Evolutionary conservation across 1,140 invertebrate species (phyloP).

Genomic region (Propsilocerus akamusi): DNA sequence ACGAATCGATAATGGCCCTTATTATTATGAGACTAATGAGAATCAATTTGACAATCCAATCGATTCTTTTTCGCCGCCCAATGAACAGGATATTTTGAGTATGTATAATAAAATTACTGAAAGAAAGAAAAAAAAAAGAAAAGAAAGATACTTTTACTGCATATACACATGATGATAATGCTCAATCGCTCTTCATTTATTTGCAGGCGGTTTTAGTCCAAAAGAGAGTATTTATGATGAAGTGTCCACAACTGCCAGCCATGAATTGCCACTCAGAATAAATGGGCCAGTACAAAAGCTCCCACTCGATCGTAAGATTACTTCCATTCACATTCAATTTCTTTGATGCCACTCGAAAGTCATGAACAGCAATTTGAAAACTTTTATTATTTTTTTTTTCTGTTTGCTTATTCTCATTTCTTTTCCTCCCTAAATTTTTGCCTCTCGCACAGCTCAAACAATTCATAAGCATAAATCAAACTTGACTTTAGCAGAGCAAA

Average conservation of each 20-base stretch:
- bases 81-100: neutral
- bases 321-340: neutral
- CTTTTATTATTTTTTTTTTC: neutral
- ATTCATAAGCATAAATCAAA: neutral
- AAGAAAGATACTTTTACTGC: no score
- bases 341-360: neutral
- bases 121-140: no score
- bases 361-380: neutral
- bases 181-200: neutral
- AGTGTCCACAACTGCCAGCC: neutral
- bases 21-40: neutral
- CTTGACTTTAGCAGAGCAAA: neutral
- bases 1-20: neutral
- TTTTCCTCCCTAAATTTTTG: no score
- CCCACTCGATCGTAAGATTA: neutral
- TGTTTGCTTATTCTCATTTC: no score
- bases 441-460: neutral
- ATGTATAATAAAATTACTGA: no score
- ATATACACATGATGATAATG: no score
- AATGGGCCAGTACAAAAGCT: neutral
- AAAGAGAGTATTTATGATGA: constrained; percentile 1
- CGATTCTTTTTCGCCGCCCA: neutral
- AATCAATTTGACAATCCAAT: neutral
- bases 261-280: neutral
- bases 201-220: neutral